These are phyloP conservation scores for Pseudolaguvia tuberculata DNA, from an alignment of 2,113 vertebrate genomes.

Conservation along the genomic window DNA sequence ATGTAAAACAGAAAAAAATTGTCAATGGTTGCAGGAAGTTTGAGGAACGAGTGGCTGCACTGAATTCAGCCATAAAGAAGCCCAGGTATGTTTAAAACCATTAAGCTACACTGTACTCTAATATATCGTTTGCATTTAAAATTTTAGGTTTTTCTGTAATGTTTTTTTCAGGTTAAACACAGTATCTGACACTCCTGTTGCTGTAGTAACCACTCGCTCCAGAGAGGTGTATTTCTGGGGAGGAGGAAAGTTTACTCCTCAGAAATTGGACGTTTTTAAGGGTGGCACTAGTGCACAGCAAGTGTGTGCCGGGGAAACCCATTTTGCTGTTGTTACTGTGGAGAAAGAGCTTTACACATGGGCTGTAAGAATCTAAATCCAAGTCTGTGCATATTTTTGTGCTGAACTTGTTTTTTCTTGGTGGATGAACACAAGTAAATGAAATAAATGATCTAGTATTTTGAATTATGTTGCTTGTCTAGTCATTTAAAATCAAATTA, in stretches of 20 bases:
- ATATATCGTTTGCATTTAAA: background rate
- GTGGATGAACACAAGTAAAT: no score
- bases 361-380: conserved; percentile 79
- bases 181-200: conserved; percentile 82
- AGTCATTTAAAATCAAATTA: background rate
- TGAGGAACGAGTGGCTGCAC: conserved; percentile 83
- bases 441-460: background rate
- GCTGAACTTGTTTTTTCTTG: background rate
- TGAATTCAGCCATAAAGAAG: conserved; percentile 89
- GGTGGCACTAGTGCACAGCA: conserved; percentile 91
- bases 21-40: conserved; percentile 72
- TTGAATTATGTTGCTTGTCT: background rate
- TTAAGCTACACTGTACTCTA: background rate
- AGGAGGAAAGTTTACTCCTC: conserved; percentile 93
- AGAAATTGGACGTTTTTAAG: conserved; percentile 93
- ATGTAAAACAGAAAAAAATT: background rate
- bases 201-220: conserved; percentile 91
- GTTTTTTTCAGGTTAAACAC: conserved; percentile 75
- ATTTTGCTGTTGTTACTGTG: conserved; percentile 97
- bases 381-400: background rate
- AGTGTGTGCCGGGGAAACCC: conserved; percentile 92
- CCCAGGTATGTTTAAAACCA: conserved; percentile 76
- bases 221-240: conserved; percentile 98
- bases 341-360: conserved; percentile 98
- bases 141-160: background rate